Percentiles rank a stretch among this genome's conserved stretches.
These are phyloP conservation scores for Sphenopsis melanotis DNA, from an alignment of 2,797 vertebrate genomes.

Conservation along the genomic window DNA sequence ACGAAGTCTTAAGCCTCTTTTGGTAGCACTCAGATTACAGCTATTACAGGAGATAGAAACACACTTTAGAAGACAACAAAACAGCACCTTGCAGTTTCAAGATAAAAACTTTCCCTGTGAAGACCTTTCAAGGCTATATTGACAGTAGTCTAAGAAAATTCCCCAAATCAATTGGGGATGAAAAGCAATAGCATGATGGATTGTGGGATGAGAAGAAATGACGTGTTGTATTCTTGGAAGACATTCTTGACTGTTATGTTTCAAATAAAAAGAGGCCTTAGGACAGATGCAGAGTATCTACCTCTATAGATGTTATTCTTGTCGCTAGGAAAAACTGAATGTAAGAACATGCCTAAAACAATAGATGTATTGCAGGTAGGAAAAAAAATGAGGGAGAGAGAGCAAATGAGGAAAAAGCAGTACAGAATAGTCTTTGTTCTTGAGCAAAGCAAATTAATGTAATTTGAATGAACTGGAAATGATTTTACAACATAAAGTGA, in stretches of 20 bases:
- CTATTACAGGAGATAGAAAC: background rate
- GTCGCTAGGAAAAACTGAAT: background rate
- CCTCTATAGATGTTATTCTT: background rate
- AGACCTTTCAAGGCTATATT: background rate
- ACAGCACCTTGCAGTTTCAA: background rate
- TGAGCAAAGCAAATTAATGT: background rate
- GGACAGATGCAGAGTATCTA: background rate
- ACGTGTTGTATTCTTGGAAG: background rate
- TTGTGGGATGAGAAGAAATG: background rate
- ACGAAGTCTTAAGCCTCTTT: background rate
- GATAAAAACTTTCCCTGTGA: background rate
- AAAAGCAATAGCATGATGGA: background rate
- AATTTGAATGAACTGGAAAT: background rate
- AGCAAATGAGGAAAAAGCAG: background rate
- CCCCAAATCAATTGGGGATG: background rate
- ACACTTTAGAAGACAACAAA: background rate
- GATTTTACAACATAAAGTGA: rapidly evolving
- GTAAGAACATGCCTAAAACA: background rate
- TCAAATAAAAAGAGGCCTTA: background rate
- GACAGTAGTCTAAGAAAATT: background rate
- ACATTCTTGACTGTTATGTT: background rate
- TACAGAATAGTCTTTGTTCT: background rate
- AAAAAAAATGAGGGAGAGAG: background rate
- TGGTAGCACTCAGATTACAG: background rate
- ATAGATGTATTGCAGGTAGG: background rate